Conservation (phyloP, 2,113 vertebrate genomes). For the Psilopogon haemacephalus region DNA sequence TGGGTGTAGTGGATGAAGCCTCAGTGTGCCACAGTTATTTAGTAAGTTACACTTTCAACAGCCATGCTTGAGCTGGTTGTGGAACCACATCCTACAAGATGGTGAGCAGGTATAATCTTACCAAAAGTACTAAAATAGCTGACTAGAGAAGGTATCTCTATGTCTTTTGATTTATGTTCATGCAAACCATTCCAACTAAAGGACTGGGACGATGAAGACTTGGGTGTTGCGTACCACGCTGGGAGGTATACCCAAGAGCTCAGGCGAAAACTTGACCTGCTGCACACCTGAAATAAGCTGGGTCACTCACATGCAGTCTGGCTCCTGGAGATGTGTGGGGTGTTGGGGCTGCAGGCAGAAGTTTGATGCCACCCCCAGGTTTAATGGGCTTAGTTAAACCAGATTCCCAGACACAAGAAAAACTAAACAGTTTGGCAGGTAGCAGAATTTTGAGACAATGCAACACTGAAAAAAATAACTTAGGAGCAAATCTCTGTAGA, state of each 20-base stretch:
- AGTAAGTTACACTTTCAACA: not conserved
- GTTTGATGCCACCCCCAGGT: not conserved
- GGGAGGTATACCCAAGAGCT: not conserved
- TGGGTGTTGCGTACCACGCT: not conserved
- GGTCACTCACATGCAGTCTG: accelerated
- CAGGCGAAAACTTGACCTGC: not conserved
- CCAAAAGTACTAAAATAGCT: not conserved
- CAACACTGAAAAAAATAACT: not conserved
- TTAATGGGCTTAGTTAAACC: not conserved
- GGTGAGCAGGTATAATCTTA: not conserved
- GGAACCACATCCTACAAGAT: not conserved
- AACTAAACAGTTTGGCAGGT: not conserved
- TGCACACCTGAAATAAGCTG: not conserved
- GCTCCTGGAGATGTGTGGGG: accelerated
- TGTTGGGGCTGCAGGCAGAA: not conserved
- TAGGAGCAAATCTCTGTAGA: not conserved
- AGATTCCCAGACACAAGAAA: not conserved
- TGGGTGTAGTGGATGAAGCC: not conserved
- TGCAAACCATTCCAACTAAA: not conserved
- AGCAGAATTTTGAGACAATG: accelerated
- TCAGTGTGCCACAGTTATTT: not conserved
- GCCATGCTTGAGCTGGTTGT: not conserved
- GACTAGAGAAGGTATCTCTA: no score
- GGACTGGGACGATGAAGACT: not conserved
- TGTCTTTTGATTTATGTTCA: not conserved